Conservation (phyloP, 2,888 invertebrate genomes). For the Galerucella nymphaeae region DNA sequence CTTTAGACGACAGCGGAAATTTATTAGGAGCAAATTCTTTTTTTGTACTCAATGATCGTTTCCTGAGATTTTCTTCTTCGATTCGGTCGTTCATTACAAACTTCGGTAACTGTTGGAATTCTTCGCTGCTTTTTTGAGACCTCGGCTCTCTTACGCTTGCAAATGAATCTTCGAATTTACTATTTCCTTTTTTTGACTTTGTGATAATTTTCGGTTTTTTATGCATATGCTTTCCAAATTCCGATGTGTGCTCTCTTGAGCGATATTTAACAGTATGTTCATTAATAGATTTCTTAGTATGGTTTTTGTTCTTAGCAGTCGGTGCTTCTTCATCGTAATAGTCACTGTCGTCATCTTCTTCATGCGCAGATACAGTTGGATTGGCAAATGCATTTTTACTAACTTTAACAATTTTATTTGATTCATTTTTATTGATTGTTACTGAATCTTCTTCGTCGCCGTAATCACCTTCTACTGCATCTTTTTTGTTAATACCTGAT, state of each 20-base stretch:
- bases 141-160: constrained; percentile 27
- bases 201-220: constrained; percentile 26
- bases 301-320: constrained; percentile 27
- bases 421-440: constrained; percentile 32
- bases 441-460: constrained; percentile 51
- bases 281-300: constrained; percentile 18
- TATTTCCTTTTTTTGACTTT: constrained; percentile 4
- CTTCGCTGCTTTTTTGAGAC: constrained; percentile 1
- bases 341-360: constrained; percentile 35
- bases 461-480: constrained; percentile 50
- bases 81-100: constrained; percentile 45
- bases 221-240: constrained; percentile 28
- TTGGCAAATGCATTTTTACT: constrained; percentile 47
- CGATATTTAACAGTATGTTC: constrained; percentile 19
- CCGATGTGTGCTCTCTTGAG: constrained; percentile 12
- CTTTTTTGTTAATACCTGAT: constrained; percentile 26
- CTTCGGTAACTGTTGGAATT: constrained; percentile 47
- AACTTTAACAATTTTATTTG: constrained; percentile 44
- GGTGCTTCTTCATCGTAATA: constrained; percentile 40
- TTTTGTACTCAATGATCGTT: constrained; percentile 37
- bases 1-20: constrained; percentile 43
- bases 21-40: constrained; percentile 25
- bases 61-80: constrained; percentile 44
- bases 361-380: constrained; percentile 38
- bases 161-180: background rate